These are phyloP conservation scores for Danio albolineatus DNA, from an alignment of 2,797 vertebrate genomes.

Conservation along the genomic window DNA sequence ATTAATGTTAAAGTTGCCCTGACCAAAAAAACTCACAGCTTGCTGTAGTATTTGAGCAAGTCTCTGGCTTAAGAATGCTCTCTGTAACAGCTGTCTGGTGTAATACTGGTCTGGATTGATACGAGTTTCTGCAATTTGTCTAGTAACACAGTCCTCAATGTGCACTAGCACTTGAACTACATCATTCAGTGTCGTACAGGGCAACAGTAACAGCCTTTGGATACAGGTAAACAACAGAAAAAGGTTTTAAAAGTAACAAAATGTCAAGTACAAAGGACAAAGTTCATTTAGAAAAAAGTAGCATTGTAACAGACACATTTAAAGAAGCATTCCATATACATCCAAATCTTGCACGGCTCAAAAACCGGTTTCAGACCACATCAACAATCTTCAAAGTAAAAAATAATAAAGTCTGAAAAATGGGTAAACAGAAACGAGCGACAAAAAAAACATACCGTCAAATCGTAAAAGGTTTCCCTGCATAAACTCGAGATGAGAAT, in stretches of 20 bases:
- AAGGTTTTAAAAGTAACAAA: conserved; percentile 5
- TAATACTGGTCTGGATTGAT: neutral
- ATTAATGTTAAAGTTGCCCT: conserved; percentile 3
- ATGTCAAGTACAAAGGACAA: neutral
- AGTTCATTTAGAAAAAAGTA: conserved; percentile 19
- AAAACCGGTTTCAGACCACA: conserved; percentile 45
- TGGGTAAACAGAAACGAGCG: neutral
- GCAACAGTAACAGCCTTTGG: conserved; percentile 22
- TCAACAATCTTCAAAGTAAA: conserved; percentile 39
- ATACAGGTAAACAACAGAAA: conserved; percentile 23
- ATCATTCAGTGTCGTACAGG: neutral
- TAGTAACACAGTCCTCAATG: conserved; percentile 20
- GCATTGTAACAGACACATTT: conserved; percentile 16
- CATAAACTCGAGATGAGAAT: conserved; percentile 61
- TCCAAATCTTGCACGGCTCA: conserved; percentile 21
- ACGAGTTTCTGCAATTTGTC: neutral
- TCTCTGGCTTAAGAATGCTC: conserved; percentile 21
- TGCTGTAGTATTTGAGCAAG: neutral
- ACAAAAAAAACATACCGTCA: conserved; percentile 26
- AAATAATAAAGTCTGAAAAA: conserved; percentile 20
- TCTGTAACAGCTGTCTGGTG: neutral
- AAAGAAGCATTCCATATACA: conserved; percentile 29
- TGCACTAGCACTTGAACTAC: conserved; percentile 1
- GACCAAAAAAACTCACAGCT: neutral
- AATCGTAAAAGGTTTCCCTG: conserved; percentile 66